These are phyloP conservation scores for Sitobion miscanthi DNA, from an alignment of 1,140 invertebrate species.

Conservation along the genomic window DNA sequence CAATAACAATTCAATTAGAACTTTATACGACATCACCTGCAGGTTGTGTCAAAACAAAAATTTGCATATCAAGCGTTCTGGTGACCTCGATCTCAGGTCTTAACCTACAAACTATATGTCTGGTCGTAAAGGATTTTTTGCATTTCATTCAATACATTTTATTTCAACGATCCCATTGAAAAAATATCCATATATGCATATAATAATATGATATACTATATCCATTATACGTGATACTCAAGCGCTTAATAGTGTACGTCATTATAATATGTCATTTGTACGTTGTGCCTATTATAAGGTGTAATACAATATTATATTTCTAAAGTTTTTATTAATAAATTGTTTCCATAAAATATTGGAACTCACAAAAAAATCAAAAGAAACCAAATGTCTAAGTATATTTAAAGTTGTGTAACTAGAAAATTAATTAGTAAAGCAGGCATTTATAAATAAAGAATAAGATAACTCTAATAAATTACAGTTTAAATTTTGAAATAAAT, in stretches of 20 bases:
- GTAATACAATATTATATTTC: not conserved
- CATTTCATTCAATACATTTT: not conserved
- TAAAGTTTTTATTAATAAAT: not conserved
- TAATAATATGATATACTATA: too few relatives aligned
- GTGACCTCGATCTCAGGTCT: not conserved
- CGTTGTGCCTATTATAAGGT: not conserved
- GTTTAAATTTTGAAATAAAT: not conserved
- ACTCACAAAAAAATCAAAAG: not conserved
- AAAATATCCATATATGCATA: not conserved
- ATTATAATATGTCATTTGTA: not conserved
- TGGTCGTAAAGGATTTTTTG: not conserved
- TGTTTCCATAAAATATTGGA: not conserved
- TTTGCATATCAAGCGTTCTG: constrained; percentile 1
- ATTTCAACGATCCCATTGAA: not conserved
- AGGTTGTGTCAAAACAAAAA: not conserved
- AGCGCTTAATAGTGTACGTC: not conserved
- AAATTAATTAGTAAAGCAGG: not conserved
- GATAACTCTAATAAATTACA: not conserved
- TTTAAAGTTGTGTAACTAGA: not conserved
- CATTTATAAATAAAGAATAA: not conserved
- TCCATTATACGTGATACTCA: not conserved
- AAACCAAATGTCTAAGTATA: not conserved
- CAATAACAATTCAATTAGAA: not conserved
- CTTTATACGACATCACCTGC: not conserved
- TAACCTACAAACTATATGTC: not conserved